phyloP scores from a whole-genome alignment of 2,797 vertebrate genomes.

The Gila robusta region DNA sequence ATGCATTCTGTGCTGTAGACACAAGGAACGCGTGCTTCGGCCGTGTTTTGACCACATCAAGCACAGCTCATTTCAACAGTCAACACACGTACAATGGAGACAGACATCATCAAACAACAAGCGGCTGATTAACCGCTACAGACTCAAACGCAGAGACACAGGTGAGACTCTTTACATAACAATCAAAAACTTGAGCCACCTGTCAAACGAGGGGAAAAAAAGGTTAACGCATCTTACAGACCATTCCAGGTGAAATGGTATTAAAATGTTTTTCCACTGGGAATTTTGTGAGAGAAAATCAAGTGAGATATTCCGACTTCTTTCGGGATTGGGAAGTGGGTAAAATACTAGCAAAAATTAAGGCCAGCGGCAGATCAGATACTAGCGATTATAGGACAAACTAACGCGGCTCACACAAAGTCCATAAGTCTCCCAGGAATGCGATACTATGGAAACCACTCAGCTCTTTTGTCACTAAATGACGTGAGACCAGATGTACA shows the following conservation, averaged over 20 bases:
- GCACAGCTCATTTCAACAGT: constrained; percentile 72
- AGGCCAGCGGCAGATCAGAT: constrained; percentile 48
- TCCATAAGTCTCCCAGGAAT: constrained; percentile 62
- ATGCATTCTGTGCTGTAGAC: constrained; percentile 56
- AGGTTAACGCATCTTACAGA: neutral
- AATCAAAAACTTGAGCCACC: constrained; percentile 38
- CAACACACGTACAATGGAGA: constrained; percentile 73
- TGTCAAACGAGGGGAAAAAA: neutral
- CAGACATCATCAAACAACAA: constrained; percentile 63
- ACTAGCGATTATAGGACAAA: constrained; percentile 48
- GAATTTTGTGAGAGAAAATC: constrained; percentile 8
- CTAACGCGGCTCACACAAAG: constrained; percentile 50
- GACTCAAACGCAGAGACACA: constrained; percentile 62
- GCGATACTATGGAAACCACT: constrained; percentile 62
- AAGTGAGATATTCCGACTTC: constrained; percentile 2
- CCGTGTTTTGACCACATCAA: constrained; percentile 78
- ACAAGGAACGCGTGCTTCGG: constrained; percentile 66
- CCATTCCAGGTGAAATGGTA: neutral
- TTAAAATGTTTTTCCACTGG: neutral
- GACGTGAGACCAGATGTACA: constrained; percentile 59
- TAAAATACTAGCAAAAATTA: constrained; percentile 51
- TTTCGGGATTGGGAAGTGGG: constrained; percentile 35
- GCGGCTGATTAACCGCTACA: constrained; percentile 65
- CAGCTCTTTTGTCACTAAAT: constrained; percentile 58
- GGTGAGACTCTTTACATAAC: constrained; percentile 52